phyloP scores from a whole-genome alignment of 1,140 invertebrate species.

The Drosophila erecta region DNA sequence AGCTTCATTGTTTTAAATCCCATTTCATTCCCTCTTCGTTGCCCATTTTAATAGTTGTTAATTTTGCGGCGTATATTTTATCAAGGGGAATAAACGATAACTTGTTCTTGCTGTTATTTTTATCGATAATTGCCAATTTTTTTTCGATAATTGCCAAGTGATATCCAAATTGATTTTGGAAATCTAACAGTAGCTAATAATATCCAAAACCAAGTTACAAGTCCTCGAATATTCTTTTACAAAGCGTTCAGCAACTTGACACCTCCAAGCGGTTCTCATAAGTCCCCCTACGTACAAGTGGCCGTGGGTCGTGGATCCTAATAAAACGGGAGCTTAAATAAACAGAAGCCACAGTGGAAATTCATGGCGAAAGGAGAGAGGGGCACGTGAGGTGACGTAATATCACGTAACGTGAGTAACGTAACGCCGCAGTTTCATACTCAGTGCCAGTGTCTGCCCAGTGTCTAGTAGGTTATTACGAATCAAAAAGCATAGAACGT shows the following conservation, averaged over 20 bases:
- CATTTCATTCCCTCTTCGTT: not conserved
- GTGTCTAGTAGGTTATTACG: constrained; percentile 76
- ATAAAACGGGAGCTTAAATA: constrained; percentile 78
- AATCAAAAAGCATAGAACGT: constrained; percentile 58
- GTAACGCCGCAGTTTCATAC: constrained; percentile 31
- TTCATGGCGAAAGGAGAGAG: not conserved
- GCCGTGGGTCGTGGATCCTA: constrained; percentile 24
- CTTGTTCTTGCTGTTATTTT: too few species aligned
- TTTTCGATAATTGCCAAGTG: too few species aligned
- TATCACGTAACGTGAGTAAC: too few species aligned
- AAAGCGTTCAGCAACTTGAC: constrained; percentile 51
- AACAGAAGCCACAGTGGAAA: constrained; percentile 50
- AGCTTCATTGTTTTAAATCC: constrained; percentile 40
- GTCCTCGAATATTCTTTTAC: not conserved
- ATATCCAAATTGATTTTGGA: too few species aligned
- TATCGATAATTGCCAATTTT: too few species aligned
- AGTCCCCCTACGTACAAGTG: constrained; percentile 2
- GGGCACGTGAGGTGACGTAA: not conserved
- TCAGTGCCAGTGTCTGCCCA: constrained; percentile 39
- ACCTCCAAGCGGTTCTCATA: constrained; percentile 41
- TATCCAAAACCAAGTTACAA: too few species aligned
- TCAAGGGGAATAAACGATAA: too few species aligned
- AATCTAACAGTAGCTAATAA: constrained; percentile 46
- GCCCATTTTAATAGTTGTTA: constrained; percentile 59
- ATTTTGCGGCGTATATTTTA: constrained; percentile 63